These are phyloP conservation scores for Drosophila equinoxialis DNA, from an alignment of 1,140 invertebrate genomes.

Conservation along the genomic window DNA sequence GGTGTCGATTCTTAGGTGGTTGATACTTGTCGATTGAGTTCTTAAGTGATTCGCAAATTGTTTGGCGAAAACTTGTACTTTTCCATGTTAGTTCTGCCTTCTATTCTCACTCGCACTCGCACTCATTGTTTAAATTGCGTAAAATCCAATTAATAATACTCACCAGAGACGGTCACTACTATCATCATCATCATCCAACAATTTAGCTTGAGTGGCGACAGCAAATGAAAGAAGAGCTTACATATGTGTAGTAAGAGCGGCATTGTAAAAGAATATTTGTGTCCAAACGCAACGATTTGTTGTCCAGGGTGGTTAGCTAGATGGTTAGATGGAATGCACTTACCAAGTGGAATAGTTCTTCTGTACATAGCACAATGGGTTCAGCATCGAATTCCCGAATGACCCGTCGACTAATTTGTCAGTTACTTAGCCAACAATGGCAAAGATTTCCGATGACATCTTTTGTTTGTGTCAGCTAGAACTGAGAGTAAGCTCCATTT, in stretches of 20 bases:
- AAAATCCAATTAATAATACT: slow-evolving; percentile 71
- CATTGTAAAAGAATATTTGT: slow-evolving; percentile 53
- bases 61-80: background rate
- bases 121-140: slow-evolving; percentile 64
- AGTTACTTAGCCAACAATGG: slow-evolving; percentile 56
- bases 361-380: background rate
- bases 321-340: background rate
- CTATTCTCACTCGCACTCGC: slow-evolving; percentile 36
- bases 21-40: background rate
- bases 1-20: no score
- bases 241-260: slow-evolving; percentile 22
- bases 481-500: slow-evolving; percentile 7
- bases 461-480: slow-evolving; percentile 20
- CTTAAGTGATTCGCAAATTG: background rate
- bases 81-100: background rate
- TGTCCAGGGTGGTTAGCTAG: slow-evolving; percentile 3
- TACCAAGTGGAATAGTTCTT: slow-evolving; percentile 39
- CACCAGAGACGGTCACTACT: background rate
- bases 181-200: slow-evolving; percentile 20
- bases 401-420: slow-evolving; percentile 64
- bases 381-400: slow-evolving; percentile 52
- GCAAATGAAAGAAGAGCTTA: slow-evolving; percentile 51
- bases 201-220: slow-evolving; percentile 23
- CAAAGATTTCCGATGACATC: slow-evolving; percentile 45
- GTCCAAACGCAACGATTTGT: background rate